Conservation (phyloP, 2,113 vertebrate species). For the Okapia johnstoni region DNA sequence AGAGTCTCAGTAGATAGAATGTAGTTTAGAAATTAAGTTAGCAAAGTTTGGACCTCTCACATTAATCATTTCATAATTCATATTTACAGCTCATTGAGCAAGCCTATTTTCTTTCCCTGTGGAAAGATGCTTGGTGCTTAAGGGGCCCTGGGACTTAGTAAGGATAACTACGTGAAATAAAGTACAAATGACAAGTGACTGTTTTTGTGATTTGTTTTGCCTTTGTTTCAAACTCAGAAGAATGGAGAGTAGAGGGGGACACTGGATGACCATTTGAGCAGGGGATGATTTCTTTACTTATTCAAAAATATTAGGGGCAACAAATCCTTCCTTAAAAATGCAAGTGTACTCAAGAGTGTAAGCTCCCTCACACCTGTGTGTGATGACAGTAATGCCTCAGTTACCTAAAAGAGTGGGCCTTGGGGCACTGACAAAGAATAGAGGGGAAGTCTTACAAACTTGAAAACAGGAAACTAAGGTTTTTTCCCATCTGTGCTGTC, state of each 20-base stretch:
- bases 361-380: background rate
- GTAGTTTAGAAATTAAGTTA: background rate
- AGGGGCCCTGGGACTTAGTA: background rate
- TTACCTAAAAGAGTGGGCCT: background rate
- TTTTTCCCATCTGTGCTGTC: background rate
- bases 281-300: background rate
- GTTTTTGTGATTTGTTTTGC: background rate
- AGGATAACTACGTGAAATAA: background rate
- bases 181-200: background rate
- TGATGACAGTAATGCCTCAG: background rate
- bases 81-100: background rate
- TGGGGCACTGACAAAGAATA: background rate
- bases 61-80: conserved; percentile 14
- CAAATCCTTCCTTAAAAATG: background rate
- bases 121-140: background rate
- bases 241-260: background rate
- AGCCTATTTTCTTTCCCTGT: background rate
- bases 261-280: background rate
- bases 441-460: background rate
- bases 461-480: background rate
- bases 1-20: background rate
- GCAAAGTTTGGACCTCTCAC: background rate
- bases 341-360: background rate
- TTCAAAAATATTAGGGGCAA: background rate
- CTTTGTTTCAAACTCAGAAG: background rate